These are phyloP conservation scores for Brachionus rubens DNA, from an alignment of 1,140 invertebrate genomes.

Conservation along the genomic window DNA sequence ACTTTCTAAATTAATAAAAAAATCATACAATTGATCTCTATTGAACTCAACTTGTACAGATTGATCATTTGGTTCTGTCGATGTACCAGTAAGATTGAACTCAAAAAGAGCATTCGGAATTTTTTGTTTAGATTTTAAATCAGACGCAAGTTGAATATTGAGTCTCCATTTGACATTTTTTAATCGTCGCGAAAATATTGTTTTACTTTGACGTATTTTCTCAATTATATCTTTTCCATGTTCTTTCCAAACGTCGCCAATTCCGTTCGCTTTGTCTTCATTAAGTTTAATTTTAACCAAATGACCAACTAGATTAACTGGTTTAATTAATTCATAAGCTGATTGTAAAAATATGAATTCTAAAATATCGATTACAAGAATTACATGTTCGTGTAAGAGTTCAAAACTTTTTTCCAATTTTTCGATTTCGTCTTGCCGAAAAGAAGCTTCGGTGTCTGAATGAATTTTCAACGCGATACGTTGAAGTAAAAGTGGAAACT, in stretches of 20 bases:
- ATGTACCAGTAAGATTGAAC: background rate
- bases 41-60: conserved; percentile 22
- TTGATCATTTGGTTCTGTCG: conserved; percentile 1
- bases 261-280: conserved; percentile 7
- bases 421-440: conserved; percentile 5
- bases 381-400: background rate
- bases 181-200: conserved; percentile 12
- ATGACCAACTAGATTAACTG: background rate
- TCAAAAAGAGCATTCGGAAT: conserved; percentile 28
- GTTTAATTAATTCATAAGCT: conserved; percentile 31
- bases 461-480: conserved; percentile 30
- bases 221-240: conserved; percentile 35
- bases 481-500: conserved; percentile 15
- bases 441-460: background rate
- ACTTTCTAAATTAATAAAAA: conserved; percentile 26
- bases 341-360: conserved; percentile 41
- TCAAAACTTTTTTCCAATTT: conserved; percentile 26
- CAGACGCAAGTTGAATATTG: conserved; percentile 30
- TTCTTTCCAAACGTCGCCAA: conserved; percentile 10
- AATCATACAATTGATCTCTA: conserved; percentile 36
- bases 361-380: conserved; percentile 23
- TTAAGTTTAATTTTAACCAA: background rate
- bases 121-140: conserved; percentile 20
- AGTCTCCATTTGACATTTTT: conserved; percentile 28
- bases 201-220: conserved; percentile 36